Conservation (phyloP, 1,140 invertebrate species). For the Bombus haemorrhoidalis region DNA sequence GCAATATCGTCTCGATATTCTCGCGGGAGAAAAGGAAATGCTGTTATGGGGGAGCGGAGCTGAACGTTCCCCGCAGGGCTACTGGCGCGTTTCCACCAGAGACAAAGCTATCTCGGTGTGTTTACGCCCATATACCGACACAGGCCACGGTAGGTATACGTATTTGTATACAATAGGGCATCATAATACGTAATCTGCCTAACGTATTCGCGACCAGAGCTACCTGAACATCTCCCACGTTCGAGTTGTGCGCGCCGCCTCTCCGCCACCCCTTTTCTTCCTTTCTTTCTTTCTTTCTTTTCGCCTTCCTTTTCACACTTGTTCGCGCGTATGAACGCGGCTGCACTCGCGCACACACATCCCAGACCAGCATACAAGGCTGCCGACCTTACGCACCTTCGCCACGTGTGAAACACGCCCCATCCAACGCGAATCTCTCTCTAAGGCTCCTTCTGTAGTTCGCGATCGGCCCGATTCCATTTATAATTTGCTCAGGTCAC, state of each 20-base stretch:
- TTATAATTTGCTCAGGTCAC: constrained; percentile 31
- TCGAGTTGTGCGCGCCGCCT: constrained; percentile 58
- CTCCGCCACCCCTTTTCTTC: constrained; percentile 38
- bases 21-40: constrained; percentile 15
- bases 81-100: constrained; percentile 45
- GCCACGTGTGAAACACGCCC: constrained; percentile 67
- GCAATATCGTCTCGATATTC: constrained; percentile 20
- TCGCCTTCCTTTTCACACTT: constrained; percentile 54
- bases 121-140: constrained; percentile 63
- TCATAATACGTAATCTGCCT: constrained; percentile 79
- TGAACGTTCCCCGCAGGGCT: constrained; percentile 25
- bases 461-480: constrained; percentile 41
- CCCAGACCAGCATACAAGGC: constrained; percentile 1
- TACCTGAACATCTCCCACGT: constrained; percentile 76
- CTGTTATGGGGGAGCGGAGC: background rate
- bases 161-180: constrained; percentile 81
- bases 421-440: constrained; percentile 49
- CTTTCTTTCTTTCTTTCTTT: constrained; percentile 33
- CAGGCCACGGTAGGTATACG: constrained; percentile 63
- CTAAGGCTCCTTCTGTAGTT: constrained; percentile 10
- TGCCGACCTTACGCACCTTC: constrained; percentile 46
- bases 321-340: constrained; percentile 52
- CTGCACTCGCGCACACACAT: background rate
- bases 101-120: constrained; percentile 69
- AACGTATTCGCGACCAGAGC: constrained; percentile 71